Evolutionary conservation across 2,113 vertebrate genomes (phyloP), one percentile per base, ranked within the genome.

Genomic region (Lepus europaeus): DNA sequence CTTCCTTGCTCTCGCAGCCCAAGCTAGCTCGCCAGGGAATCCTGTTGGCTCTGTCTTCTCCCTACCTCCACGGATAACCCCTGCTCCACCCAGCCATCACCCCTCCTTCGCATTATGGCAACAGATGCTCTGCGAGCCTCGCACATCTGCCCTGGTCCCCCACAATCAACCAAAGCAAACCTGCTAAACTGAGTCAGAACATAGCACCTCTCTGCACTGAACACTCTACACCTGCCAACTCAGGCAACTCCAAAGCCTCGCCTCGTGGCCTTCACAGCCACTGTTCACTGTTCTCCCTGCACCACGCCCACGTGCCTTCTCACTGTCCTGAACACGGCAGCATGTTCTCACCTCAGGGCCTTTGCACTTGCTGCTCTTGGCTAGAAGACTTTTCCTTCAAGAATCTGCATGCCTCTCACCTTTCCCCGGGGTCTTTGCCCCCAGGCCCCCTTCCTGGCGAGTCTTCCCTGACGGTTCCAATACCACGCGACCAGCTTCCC

Each of bases 201-300:
- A 20, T 19, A 45, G 33, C 81, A 27, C 85, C 45, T 16, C 29
- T 61, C 51, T 49, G 29, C 19, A 29, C 64, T 59, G 63, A 72
- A 29, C 4, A 23, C 17, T 45, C 39, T 25, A 29, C 6, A 10
- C 13, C 39, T 3, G 20, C 27, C 20, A 14, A 4, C 45, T 29
- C 61, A 49, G 19, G 23, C 74, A 59, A 51, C 53, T 9, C 79
- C 51, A 10, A 45, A 53, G 17, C 29, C 51, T 20, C 36, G 16
- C n/a, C 9, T 39, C 9, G 0, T 11, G n/a, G 0, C 19, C n/a
- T 5, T 36, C 17, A 11, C 61, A 49, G 9, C 31, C 36, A 19
- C 10, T 5, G 3, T 13, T 31, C 0, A 1, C 51, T 27, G 29
- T 64, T 64, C 19, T 9, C 20, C 14, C 74, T n/a, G n/a, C 6